Evolutionary conservation across 2,113 vertebrate species (phyloP).

Genomic region (Phalacrocorax aristotelis): DNA sequence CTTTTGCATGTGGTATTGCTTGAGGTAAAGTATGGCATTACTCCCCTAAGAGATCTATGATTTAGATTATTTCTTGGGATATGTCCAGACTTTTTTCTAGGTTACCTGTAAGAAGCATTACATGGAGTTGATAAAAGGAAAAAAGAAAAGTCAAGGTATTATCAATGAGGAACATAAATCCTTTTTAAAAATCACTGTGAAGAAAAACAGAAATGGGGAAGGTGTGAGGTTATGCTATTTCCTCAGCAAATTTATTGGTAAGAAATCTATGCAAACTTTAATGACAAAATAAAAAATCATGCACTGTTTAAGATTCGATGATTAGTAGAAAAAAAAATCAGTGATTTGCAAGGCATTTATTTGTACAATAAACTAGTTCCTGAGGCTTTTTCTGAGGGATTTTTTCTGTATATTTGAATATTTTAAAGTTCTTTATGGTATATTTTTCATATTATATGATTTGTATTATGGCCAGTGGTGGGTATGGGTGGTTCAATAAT

Average conservation of each 20-base stretch:
- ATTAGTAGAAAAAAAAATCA: background rate
- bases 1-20: conserved; percentile 49
- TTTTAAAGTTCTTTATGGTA: conserved; percentile 12
- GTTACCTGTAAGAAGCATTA: background rate
- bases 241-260: background rate
- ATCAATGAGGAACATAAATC: background rate
- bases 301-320: background rate
- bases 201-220: background rate
- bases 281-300: background rate
- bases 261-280: background rate
- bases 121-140: background rate
- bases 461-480: background rate
- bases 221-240: background rate
- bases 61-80: conserved; percentile 28
- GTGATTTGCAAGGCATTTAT: background rate
- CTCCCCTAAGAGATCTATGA: conserved; percentile 2
- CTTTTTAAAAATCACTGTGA: background rate
- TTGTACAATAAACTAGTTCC: conserved; percentile 10
- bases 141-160: background rate
- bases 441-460: conserved; percentile 1
- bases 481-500: background rate
- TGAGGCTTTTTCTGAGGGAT: background rate
- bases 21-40: conserved; percentile 44
- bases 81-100: background rate
- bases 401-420: background rate